A percentile compares a stretch with the other conserved stretches of the same genome.
phyloP scores from a whole-genome alignment of 2,888 invertebrate species.

The Leptinotarsa juncta region DNA sequence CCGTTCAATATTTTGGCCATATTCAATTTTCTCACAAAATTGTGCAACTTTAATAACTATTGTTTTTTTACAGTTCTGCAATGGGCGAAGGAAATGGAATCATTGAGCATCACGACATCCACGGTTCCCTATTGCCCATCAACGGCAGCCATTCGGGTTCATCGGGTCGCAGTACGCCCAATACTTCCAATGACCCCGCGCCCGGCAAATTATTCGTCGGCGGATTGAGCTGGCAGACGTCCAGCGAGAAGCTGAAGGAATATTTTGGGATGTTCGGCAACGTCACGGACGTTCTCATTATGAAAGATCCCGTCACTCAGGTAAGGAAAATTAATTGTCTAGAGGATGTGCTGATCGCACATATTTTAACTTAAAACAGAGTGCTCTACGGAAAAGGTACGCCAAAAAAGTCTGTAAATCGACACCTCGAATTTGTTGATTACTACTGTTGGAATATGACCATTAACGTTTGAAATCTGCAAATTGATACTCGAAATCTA shows the following conservation, averaged over 20 bases:
- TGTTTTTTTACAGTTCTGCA: slow-evolving; percentile 65
- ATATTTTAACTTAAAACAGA: too few relatives aligned
- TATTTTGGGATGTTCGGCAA: slow-evolving; percentile 94
- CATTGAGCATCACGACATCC: slow-evolving; percentile 69
- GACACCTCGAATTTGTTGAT: too few relatives aligned
- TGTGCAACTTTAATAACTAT: not conserved
- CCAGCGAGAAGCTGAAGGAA: slow-evolving; percentile 90
- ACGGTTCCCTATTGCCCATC: slow-evolving; percentile 61
- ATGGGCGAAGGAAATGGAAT: slow-evolving; percentile 68
- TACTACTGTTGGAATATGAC: too few relatives aligned
- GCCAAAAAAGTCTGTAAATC: too few relatives aligned
- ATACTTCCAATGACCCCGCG: slow-evolving; percentile 75
- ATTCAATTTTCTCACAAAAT: not conserved
- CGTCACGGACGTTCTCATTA: slow-evolving; percentile 91
- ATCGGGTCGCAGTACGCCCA: slow-evolving; percentile 82
- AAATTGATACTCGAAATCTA: too few relatives aligned
- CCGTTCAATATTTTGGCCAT: too few relatives aligned
- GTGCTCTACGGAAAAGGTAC: too few relatives aligned
- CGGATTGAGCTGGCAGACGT: slow-evolving; percentile 93
- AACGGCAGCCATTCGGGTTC: slow-evolving; percentile 72
- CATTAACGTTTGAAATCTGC: too few relatives aligned
- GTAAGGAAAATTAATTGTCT: slow-evolving; percentile 66
- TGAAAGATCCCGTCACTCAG: slow-evolving; percentile 95
- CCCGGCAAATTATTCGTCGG: slow-evolving; percentile 91
- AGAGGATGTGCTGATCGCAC: too few relatives aligned